Percentiles rank a stretch among this genome's conserved stretches.
Evolutionary conservation across 2,113 vertebrate genomes (phyloP).

Genomic region (Dipodomys merriami): DNA sequence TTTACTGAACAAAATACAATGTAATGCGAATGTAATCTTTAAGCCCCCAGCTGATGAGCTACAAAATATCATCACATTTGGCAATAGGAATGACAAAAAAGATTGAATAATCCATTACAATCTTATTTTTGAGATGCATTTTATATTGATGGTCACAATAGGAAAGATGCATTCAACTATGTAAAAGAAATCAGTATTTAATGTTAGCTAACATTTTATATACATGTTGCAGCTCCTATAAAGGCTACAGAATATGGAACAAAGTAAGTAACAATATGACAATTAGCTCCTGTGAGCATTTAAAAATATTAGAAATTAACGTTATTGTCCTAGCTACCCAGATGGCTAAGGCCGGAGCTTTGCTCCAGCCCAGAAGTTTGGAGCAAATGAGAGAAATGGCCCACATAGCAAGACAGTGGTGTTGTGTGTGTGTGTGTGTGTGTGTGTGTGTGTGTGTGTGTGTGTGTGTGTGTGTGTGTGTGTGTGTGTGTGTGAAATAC

Average conservation of each 20-base stretch:
- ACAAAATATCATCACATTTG: not conserved
- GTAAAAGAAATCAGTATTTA: not conserved
- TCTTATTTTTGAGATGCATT: not conserved
- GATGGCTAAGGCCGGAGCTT: not conserved
- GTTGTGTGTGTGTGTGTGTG: no score
- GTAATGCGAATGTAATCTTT: not conserved
- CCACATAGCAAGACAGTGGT: not conserved
- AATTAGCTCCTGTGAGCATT: no score
- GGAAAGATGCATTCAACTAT: not conserved
- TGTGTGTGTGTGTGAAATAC: no score
- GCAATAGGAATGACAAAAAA: not conserved
- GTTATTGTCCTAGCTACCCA: no score
- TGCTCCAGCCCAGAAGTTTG: not conserved
- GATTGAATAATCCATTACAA: not conserved
- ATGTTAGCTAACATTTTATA: no score
- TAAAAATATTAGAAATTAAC: not conserved
- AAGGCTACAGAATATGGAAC: no score
- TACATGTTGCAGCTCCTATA: no score
- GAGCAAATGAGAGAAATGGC: not conserved
- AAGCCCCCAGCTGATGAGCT: not conserved
- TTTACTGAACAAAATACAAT: not conserved
- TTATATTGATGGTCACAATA: not conserved
- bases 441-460: no score
- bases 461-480: no score
- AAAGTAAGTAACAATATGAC: no score